A percentile compares a stretch with the other conserved stretches of the same genome.
Evolutionary conservation across 2,888 invertebrate species (phyloP).

Genomic region (Drosophila quasianomalipes): DNA sequence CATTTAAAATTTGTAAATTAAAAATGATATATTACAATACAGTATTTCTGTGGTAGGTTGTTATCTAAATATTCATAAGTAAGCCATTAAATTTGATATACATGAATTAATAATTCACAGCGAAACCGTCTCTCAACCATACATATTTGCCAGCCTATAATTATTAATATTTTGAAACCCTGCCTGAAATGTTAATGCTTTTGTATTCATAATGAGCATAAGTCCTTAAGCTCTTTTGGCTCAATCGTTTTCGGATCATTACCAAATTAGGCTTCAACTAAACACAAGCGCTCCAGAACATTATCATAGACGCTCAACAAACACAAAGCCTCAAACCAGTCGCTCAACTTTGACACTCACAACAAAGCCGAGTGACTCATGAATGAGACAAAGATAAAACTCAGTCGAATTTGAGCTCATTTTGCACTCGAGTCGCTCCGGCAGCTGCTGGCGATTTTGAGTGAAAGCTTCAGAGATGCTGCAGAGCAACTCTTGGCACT

Average conservation of each 20-base stretch:
- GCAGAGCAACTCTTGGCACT: constrained; percentile 51
- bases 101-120: not conserved
- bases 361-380: constrained; percentile 27
- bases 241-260: constrained; percentile 33
- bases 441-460: constrained; percentile 13
- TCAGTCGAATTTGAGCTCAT: constrained; percentile 30
- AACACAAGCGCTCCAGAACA: constrained; percentile 5
- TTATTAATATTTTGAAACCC: not conserved
- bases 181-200: not conserved
- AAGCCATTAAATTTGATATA: not conserved
- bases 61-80: not conserved
- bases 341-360: constrained; percentile 39
- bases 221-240: constrained; percentile 21
- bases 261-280: constrained; percentile 16
- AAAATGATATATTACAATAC: not conserved
- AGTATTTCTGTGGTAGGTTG: not conserved
- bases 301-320: constrained; percentile 1
- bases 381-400: constrained; percentile 24
- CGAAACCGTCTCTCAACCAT: not conserved
- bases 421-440: constrained; percentile 57
- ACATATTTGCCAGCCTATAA: no score
- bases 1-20: not conserved
- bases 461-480: constrained; percentile 68
- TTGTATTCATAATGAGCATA: constrained; percentile 22
- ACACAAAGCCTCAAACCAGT: not conserved